Evolutionary conservation across 2,113 vertebrate species (phyloP), one percentile per base, ranked within the genome.

Genomic region (Sander vitreus): DNA sequence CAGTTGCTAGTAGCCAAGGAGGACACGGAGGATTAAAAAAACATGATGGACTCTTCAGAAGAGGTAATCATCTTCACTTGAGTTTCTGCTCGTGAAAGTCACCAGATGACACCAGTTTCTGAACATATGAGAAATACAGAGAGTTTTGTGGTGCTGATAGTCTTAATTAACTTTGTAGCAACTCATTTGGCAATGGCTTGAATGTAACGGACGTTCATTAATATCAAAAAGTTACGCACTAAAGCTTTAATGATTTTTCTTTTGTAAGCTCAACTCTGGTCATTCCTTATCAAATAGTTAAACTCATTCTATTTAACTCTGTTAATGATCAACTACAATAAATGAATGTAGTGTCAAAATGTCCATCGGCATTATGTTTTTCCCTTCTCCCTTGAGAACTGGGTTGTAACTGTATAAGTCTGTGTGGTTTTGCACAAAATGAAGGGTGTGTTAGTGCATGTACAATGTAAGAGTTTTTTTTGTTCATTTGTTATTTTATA

Each of bases 401-500:
- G 62, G 23, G n/a, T 12, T 50, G 3, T 73, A 27, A 6, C 45
- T 7, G 12, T 54, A 9, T n/a, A 30, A 14, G 12, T 19, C 4
- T 43, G 14, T 66, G 45, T 25, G 48, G 57, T 57, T 76, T n/a
- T 70, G 55, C 23, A 67, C 73, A 45, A 65, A 64, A 74, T 19
- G 9, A 54, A 55, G 70, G 45, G 21, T 3, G 21, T 64, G 72
- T 57, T 16, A 13, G 39, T 14, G 23, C 30, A 58, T 30, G 23
- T 25, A 10, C 57, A 6, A 12, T 25, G 68, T 50, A 3, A 19
- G 18, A 76, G 21, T 5, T 27, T 69, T 55, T 77, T 59, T 33
- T 68, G 18, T 64, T 75, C 27, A 43, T 55, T 69, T 81, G 50
- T 76, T 76, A 23, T 73, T 76, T 43, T 50, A 57, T 12, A 33